Conservation (phyloP, 2,113 vertebrate species). For the Saguinus imperator region DNA sequence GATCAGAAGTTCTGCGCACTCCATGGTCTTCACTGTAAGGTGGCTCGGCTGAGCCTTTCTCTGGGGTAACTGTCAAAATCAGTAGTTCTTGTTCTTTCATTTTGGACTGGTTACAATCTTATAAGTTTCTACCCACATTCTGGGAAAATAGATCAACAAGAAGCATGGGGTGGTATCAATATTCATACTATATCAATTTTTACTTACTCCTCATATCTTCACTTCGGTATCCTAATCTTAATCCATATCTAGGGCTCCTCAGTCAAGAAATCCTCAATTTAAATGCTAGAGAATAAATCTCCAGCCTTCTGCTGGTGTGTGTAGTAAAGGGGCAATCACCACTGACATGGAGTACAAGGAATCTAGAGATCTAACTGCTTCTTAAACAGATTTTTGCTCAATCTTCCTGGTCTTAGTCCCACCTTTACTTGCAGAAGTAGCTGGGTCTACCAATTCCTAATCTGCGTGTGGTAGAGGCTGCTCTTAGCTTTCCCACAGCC, state of each 20-base stretch:
- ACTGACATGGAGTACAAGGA: background rate
- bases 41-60: no score
- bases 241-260: background rate
- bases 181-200: background rate
- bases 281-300: background rate
- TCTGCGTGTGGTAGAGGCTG: background rate
- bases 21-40: background rate
- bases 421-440: background rate
- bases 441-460: background rate
- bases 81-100: background rate
- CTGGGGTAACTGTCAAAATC: background rate
- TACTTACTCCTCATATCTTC: background rate
- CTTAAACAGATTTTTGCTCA: background rate
- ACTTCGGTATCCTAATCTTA: background rate
- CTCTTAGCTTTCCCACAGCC: background rate
- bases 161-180: background rate
- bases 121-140: background rate
- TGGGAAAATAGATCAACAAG: background rate
- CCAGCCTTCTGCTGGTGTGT: background rate
- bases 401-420: background rate
- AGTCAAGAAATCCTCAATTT: background rate
- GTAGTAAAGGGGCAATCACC: background rate
- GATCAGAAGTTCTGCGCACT: background rate
- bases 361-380: background rate
- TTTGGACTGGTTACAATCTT: background rate